These are phyloP conservation scores for Pseudochirops corinnae DNA, from an alignment of 2,797 vertebrate genomes.

Conservation along the genomic window DNA sequence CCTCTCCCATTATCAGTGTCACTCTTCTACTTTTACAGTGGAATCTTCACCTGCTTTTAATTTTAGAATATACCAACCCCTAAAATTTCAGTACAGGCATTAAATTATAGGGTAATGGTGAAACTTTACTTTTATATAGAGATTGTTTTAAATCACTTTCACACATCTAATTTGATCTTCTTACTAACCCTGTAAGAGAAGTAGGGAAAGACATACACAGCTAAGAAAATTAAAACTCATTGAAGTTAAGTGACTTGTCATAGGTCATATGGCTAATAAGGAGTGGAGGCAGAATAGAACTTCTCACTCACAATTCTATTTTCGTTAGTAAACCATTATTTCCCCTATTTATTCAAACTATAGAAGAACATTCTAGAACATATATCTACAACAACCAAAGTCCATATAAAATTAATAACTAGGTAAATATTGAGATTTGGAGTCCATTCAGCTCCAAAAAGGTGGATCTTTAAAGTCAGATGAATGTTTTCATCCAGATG, in stretches of 20 bases:
- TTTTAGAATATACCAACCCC: background rate
- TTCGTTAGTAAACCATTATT: background rate
- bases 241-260: background rate
- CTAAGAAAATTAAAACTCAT: background rate
- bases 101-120: background rate
- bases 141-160: background rate
- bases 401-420: constrained; percentile 22
- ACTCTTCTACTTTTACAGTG: background rate
- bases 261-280: background rate
- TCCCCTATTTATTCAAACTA: background rate
- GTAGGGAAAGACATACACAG: background rate
- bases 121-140: background rate
- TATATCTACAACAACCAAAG: background rate
- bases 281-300: background rate
- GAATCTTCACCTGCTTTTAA: background rate
- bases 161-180: background rate
- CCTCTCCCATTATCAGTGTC: background rate
- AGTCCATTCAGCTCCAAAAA: background rate
- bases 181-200: background rate
- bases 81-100: background rate
- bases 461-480: constrained; percentile 2
- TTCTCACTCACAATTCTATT: background rate
- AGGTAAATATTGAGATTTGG: background rate
- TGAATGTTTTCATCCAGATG: constrained; percentile 40
- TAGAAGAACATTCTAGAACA: background rate